These are phyloP conservation scores for Steinernema scapterisci DNA, from an alignment of 2,888 invertebrate genomes.

Conservation along the genomic window DNA sequence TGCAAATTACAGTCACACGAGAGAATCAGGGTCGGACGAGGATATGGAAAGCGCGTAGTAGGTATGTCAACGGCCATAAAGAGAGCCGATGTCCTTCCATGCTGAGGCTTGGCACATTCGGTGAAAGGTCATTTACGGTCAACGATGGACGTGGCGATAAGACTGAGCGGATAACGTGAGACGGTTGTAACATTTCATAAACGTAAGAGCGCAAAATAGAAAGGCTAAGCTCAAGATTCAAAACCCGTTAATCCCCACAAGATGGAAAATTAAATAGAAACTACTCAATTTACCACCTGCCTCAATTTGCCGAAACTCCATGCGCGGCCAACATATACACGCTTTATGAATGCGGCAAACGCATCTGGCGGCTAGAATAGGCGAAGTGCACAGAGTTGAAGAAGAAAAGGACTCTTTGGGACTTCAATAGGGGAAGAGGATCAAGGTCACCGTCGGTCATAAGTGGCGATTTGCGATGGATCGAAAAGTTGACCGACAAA, in stretches of 20 bases:
- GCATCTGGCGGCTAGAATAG: not conserved
- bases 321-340: not conserved
- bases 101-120: not conserved
- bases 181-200: no score
- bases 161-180: not conserved
- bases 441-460: conserved; percentile 31
- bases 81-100: not conserved
- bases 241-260: no score
- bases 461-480: conserved; percentile 32
- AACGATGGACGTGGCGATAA: not conserved
- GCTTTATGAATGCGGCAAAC: not conserved
- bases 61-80: not conserved
- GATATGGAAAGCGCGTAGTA: no score
- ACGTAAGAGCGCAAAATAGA: no score
- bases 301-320: no score
- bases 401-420: conserved; percentile 31
- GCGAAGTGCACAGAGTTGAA: conserved; percentile 17
- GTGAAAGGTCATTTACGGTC: not conserved
- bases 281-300: no score
- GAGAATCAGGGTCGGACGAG: not conserved
- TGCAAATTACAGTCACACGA: not conserved
- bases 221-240: no score
- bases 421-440: conserved; percentile 31
- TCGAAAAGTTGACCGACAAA: conserved; percentile 31
- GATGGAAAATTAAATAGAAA: no score